phyloP scores from a whole-genome alignment of 53 echinoderm and acorn worm species.

The Crossaster papposus region DNA sequence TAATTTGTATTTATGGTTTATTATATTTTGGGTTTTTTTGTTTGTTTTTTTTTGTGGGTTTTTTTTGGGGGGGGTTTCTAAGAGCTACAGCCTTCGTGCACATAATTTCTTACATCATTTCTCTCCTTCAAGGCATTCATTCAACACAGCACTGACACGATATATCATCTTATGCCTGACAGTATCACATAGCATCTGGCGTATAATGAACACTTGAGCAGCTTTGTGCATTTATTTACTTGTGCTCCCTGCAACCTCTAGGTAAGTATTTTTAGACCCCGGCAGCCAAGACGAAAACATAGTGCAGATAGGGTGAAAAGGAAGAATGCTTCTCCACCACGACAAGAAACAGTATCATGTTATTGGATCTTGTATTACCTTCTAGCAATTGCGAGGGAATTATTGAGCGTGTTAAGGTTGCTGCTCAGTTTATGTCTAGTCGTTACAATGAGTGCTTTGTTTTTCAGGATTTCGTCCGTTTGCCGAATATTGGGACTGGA shows the following conservation, averaged over 20 bases:
- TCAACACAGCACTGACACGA: background rate
- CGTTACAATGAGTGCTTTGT: background rate
- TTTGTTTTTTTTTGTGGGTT: too few relatives aligned
- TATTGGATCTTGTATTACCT: background rate
- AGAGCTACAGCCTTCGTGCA: too few relatives aligned
- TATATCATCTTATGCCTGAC: background rate
- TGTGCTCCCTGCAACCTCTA: background rate
- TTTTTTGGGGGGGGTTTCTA: too few relatives aligned
- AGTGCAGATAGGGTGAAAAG: background rate
- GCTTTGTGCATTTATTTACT: background rate
- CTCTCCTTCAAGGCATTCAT: background rate
- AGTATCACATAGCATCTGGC: background rate
- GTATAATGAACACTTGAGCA: background rate
- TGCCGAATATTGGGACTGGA: background rate
- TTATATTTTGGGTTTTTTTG: too few relatives aligned
- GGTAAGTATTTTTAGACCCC: constrained; percentile 1
- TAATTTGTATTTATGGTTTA: too few relatives aligned
- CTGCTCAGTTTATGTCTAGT: background rate
- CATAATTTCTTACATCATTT: background rate
- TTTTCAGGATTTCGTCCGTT: background rate
- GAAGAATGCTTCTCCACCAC: background rate
- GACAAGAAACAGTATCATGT: background rate
- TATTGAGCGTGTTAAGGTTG: background rate
- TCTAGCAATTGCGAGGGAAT: background rate
- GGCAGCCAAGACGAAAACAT: background rate